Base-by-base conservation (phyloP, 1,140 invertebrate species). In the Acyrthosiphon pisum region DNA sequence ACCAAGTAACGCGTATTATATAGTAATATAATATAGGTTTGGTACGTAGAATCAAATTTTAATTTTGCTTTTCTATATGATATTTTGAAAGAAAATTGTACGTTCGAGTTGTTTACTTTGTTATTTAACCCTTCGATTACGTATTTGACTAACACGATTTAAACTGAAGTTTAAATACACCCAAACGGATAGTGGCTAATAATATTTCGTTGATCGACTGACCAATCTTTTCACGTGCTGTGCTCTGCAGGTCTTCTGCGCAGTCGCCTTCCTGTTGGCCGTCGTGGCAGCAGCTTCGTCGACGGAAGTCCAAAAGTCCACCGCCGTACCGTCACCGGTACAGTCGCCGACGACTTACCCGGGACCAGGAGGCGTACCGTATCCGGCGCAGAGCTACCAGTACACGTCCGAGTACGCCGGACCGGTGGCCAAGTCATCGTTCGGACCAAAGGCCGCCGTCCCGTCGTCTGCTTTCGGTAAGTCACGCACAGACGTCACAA, bases 381-480 rank as follows among this genome's bases (percentile, higher is more conserved):
- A 86, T 30, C n/a, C 87, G 6, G 46, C 30, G 6, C 87, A 30
- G 20, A 88, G 44, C 48, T 50, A 88, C n/a, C 87, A 88, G 48
- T 88, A 22, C n/a, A n/a, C 48, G 0, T 30, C 87, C n/a, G 87
- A 88, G 30, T 88, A 53, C 87, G 8, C n/a, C 87, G 35, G 18
- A 18, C 87, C 48, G n/a, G 9, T 50, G 18, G 30, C 48, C 11
- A 88, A 50, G n/a, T 88, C 87, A 1, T 20, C 87, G 87, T 53
- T 50, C 46, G 44, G 6, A 26, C 87, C 87, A 2, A 88, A 88
- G n/a, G 44, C 87, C 87, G 18, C 44, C 23, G n/a, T 37, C n/a
- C 87, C 44, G 22, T 88, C 87, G 46, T 50, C 87, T 76, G 60
- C 60, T 50, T 88, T 88, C 20, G 48, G 87, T 88, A 50, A 88